Conservation (phyloP, 2,888 invertebrate genomes). For the Philhelius pedissequus region DNA sequence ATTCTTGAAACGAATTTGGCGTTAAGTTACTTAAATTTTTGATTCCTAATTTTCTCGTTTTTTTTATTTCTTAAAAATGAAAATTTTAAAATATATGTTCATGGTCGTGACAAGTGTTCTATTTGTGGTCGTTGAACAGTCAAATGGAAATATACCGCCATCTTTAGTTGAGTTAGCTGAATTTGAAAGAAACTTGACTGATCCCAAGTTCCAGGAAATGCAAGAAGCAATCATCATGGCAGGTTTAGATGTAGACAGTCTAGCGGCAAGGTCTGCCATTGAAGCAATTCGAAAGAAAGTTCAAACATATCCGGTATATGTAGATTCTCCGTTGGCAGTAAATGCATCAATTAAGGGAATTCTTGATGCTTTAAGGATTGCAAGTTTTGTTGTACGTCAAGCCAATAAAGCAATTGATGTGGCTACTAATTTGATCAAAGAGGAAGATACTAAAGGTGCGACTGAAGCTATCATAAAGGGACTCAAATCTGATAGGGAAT, state of each 20-base stretch:
- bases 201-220: not conserved
- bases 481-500: not conserved
- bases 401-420: not conserved
- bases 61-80: not conserved
- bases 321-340: not conserved
- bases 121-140: not conserved
- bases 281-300: not conserved
- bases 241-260: not conserved
- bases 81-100: not conserved
- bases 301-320: not conserved
- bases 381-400: rapidly evolving
- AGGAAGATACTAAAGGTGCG: not conserved
- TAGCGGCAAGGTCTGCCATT: not conserved
- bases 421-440: not conserved
- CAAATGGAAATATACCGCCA: not conserved
- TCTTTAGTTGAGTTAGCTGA: not conserved
- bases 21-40: not conserved
- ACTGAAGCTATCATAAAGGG: not conserved
- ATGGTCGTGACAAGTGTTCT: not conserved
- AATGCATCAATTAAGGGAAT: not conserved
- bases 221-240: not conserved
- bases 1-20: not conserved
- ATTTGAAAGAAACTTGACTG: not conserved
- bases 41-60: no score
- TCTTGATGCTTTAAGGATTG: not conserved